Evolutionary conservation across 2,113 vertebrate species (phyloP).

Genomic region (Paramisgurnus dabryanus): DNA sequence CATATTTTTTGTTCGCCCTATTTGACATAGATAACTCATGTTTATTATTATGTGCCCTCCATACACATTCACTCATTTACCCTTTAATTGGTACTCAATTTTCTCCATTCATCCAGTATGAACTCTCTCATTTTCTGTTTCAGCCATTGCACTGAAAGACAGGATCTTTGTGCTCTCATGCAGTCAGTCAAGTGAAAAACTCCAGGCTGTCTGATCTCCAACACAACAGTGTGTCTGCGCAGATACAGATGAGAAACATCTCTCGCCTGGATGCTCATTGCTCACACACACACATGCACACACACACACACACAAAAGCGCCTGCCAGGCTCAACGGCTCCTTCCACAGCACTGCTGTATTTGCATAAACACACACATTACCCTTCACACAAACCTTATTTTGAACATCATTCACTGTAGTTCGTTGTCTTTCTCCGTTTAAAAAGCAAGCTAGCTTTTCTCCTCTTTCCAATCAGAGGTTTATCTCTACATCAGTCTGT

Average conservation of each 20-base stretch:
- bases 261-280: slow-evolving; percentile 27
- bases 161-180: slow-evolving; percentile 5
- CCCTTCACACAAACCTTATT: slow-evolving; percentile 8
- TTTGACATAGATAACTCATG: neutral
- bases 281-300: slow-evolving; percentile 25
- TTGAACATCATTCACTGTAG: neutral
- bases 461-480: neutral
- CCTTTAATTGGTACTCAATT: slow-evolving; percentile 14
- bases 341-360: slow-evolving; percentile 11
- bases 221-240: slow-evolving; percentile 20
- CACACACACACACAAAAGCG: slow-evolving; percentile 1
- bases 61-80: neutral
- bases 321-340: neutral
- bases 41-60: neutral
- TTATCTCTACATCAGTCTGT: neutral
- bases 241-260: slow-evolving; percentile 39
- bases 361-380: slow-evolving; percentile 21
- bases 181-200: slow-evolving; percentile 30
- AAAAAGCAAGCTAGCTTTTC: neutral
- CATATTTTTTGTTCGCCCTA: neutral
- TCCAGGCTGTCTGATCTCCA: slow-evolving; percentile 39
- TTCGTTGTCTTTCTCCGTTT: neutral
- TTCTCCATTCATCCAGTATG: slow-evolving; percentile 19
- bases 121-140: neutral
- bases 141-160: neutral